Percentiles rank a stretch among this genome's conserved stretches.
phyloP scores from a whole-genome alignment of 2,888 invertebrate species.

The Caenorhabditis zanzibari region DNA sequence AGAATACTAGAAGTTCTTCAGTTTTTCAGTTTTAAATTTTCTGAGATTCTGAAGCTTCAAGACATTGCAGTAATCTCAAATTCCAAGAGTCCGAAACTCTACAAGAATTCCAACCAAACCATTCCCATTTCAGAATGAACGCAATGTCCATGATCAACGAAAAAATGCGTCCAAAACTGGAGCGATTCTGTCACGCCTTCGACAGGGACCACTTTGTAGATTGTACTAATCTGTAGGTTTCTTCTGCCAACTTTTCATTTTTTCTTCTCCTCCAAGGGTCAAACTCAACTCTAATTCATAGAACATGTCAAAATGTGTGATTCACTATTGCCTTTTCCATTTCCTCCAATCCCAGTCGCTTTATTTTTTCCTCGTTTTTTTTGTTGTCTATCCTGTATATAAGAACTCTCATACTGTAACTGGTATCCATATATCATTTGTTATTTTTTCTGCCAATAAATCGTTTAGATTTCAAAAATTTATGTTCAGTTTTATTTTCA shows the following conservation, averaged over 20 bases:
- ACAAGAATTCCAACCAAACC: no score
- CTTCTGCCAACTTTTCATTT: constrained; percentile 2
- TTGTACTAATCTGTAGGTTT: constrained; percentile 70
- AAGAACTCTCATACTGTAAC: constrained; percentile 36
- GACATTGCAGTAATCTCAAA: no score
- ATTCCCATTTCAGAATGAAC: constrained; percentile 69
- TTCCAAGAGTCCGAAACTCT: no score
- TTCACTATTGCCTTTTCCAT: constrained; percentile 39
- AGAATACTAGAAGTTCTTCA: no score
- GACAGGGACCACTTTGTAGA: constrained; percentile 73
- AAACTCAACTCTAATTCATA: constrained; percentile 2
- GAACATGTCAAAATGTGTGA: constrained; percentile 59
- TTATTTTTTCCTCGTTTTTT: constrained; percentile 24
- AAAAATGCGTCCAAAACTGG: constrained; percentile 63
- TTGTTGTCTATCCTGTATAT: no score
- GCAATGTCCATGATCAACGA: constrained; percentile 72
- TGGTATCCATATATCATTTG: constrained; percentile 21
- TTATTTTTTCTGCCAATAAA: no score
- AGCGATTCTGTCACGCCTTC: constrained; percentile 70
- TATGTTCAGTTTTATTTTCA: constrained; percentile 22
- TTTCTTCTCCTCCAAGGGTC: constrained; percentile 15
- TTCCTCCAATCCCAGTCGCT: constrained; percentile 25
- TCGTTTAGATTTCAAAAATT: constrained; percentile 5
- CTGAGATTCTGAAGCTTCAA: no score
- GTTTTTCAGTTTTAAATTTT: no score